Conservation (phyloP, 2,888 invertebrate genomes). For the Opisthograptis luteolata region DNA sequence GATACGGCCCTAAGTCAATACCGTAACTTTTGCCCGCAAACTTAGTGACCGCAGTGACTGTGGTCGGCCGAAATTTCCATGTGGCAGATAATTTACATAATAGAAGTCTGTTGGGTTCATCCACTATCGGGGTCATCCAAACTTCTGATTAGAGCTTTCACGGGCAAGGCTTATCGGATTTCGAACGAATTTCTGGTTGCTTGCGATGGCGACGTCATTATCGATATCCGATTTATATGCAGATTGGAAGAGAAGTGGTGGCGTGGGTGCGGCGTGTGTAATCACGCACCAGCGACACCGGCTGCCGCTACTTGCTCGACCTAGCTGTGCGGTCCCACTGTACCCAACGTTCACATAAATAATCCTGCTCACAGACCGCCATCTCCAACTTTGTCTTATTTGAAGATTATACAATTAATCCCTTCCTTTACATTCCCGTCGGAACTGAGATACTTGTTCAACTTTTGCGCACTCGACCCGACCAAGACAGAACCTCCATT, state of each 20-base stretch:
- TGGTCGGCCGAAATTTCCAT: constrained; percentile 76
- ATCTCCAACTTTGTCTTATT: constrained; percentile 65
- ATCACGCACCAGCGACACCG: constrained; percentile 48
- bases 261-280: constrained; percentile 53
- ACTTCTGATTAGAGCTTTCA: constrained; percentile 82
- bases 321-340: constrained; percentile 36
- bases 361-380: constrained; percentile 57
- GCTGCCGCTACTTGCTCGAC: constrained; percentile 39
- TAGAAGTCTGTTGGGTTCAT: constrained; percentile 80
- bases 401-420: constrained; percentile 70
- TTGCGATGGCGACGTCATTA: constrained; percentile 81
- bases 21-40: constrained; percentile 73
- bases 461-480: constrained; percentile 78
- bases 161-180: constrained; percentile 80
- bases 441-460: constrained; percentile 70
- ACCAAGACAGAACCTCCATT: constrained; percentile 76
- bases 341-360: constrained; percentile 55
- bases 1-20: constrained; percentile 73
- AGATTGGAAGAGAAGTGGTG: constrained; percentile 74
- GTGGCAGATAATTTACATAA: constrained; percentile 82
- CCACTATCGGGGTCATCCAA: constrained; percentile 80
- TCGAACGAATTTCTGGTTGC: constrained; percentile 79
- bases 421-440: constrained; percentile 64
- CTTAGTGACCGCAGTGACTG: constrained; percentile 73
- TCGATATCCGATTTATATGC: constrained; percentile 84